Base-by-base conservation (phyloP, 1,140 invertebrate genomes). In the Adelges cooleyi region DNA sequence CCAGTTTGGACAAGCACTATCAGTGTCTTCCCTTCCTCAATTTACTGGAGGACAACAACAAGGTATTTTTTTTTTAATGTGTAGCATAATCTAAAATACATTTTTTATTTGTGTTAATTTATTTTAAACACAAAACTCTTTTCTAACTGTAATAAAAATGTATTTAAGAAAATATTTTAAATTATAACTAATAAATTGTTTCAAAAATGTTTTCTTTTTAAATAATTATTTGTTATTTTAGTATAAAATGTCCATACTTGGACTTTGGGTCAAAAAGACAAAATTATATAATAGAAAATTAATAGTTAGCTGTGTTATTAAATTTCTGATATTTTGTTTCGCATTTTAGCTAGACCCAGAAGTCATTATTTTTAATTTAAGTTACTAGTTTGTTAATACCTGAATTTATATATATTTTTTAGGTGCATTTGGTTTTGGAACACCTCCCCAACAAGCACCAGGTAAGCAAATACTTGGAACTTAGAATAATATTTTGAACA, bases 341-440 rank as follows among this genome's bases (percentile, higher is more conserved):
- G n/a, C n/a, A n/a, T n/a, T n/a, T n/a, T n/a, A n/a, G n/a, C n/a
- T n/a, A n/a, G n/a, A n/a, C n/a, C n/a, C n/a, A n/a, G n/a, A n/a
- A n/a, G n/a, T n/a, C n/a, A n/a, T n/a, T n/a, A n/a, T n/a, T n/a
- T n/a, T n/a, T n/a, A n/a, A n/a, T n/a, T n/a, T n/a, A n/a, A n/a
- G n/a, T n/a, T n/a, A n/a, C n/a, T n/a, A n/a, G n/a, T n/a, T n/a
- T n/a, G n/a, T n/a, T n/a, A n/a, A n/a, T n/a, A n/a, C n/a, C n/a
- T n/a, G n/a, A n/a, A n/a, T n/a, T n/a, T n/a, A n/a, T n/a, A n/a
- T 38, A 8, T 36, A 4, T 27, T 17, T 42, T 59, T 17, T 59
- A 59, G 53, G 53, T 5, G n/a, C 53, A 25, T 42, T 59, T 59
- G 6, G 22, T 59, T 59, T 59, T 44, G 53, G 53, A 59, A 42